Evolutionary conservation across 92 coral and sea anemone genomes (phyloP), one percentile per base, ranked within the genome.

Genomic region (Phenganax stokvisi): DNA sequence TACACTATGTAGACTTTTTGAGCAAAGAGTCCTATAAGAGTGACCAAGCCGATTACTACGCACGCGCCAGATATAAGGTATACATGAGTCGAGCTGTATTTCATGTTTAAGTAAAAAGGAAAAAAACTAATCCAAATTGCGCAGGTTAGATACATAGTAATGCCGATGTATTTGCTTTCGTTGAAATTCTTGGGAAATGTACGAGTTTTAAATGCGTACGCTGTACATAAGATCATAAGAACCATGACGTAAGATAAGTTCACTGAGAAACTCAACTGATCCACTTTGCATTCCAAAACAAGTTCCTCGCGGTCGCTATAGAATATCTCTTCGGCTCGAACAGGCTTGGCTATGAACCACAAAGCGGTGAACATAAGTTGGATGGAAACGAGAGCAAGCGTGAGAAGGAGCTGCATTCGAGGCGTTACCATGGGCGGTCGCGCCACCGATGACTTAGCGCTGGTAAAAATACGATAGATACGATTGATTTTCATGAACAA

Each of bases 341-440:
- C 91, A 13, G 92, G 91, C 60, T 90, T 89, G 9, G 98, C 92
- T 13, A 92, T 20, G 53, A 87, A 72, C 98, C 98, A 92, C 6
- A 87, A 74, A 15, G 90, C 81, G 3, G 97, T 94, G 37, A 94
- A 59, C 27, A 94, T 85, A 20, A 90, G 72, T 68, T 94, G 98
- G 7, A 92, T 80, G 3, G 87, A 87, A 15, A 90, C 86, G n/a
- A 92, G 84, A 10, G 91, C 98, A 9, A 89, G 75, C 8, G 97
- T 89, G 9, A 90, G 91, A 57, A 94, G 72, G 9, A 88, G 74
- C 72, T 94, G 98, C 3, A 97, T 88, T 10, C 86, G 83, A 3
- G 98, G 98, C 73, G 92, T 92, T 9, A 90, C 86, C 57, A 94
- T 72, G 6, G 93, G 86, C 6, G 98, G 98, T 13, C 98, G 86